phyloP scores from a whole-genome alignment of 2,888 invertebrate genomes.

The Habroteleia sp. region DNA sequence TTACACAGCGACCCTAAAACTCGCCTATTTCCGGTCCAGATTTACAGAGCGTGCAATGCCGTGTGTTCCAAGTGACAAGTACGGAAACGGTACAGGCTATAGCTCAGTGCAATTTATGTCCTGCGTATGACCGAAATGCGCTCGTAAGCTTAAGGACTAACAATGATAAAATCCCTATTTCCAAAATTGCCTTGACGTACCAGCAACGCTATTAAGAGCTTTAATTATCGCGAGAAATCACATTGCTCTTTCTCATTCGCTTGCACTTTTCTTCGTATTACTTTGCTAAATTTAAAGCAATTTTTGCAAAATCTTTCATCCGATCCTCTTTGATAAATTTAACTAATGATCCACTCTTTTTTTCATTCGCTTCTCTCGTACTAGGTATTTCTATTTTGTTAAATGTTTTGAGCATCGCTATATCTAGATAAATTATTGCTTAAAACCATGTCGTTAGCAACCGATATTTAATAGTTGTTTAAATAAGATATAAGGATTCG shows the following conservation, averaged over 20 bases:
- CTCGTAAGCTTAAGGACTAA: constrained; percentile 62
- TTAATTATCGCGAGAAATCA: constrained; percentile 49
- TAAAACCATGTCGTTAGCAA: no score
- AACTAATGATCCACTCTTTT: constrained; percentile 10
- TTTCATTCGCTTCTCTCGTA: constrained; percentile 6
- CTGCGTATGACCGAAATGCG: constrained; percentile 64
- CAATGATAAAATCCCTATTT: constrained; percentile 59
- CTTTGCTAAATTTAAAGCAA: constrained; percentile 2
- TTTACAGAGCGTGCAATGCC: constrained; percentile 42
- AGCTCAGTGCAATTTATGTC: constrained; percentile 63
- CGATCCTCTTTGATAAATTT: constrained; percentile 24
- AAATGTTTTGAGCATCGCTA: no score
- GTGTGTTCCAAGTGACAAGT: constrained; percentile 64
- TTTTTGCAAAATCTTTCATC: constrained; percentile 18
- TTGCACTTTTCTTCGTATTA: background rate
- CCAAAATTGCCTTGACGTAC: constrained; percentile 46
- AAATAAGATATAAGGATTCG: no score
- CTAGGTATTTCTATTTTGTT: no score
- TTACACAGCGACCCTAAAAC: constrained; percentile 64
- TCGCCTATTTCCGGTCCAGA: constrained; percentile 64
- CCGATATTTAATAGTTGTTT: no score
- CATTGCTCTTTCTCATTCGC: background rate
- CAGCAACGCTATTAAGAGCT: constrained; percentile 24
- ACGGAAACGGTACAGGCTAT: constrained; percentile 62
- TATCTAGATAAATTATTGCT: no score